phyloP scores from a whole-genome alignment of 2,888 invertebrate genomes.

The Autographa pulchrina region DNA sequence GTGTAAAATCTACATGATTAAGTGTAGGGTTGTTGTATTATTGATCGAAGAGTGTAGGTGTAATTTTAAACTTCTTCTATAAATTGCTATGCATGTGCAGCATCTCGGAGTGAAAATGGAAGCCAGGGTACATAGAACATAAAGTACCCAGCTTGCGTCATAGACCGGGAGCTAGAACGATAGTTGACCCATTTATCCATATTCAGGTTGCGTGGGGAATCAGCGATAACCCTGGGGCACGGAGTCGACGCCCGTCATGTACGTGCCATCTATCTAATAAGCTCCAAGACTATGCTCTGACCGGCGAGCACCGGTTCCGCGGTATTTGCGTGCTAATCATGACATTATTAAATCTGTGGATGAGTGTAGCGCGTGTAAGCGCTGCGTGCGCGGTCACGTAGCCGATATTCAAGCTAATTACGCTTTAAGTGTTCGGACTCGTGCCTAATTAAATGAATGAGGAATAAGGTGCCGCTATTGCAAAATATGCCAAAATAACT shows the following conservation, averaged over 20 bases:
- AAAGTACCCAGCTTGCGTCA: constrained; percentile 38
- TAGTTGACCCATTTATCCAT: constrained; percentile 37
- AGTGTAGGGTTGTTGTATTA: no score
- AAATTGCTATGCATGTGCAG: no score
- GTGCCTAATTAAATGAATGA: neutral
- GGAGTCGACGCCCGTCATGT: constrained; percentile 9
- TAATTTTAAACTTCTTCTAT: no score
- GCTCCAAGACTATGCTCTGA: neutral
- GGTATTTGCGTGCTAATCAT: neutral
- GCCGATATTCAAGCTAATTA: neutral
- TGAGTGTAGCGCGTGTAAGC: neutral
- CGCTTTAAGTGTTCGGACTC: neutral
- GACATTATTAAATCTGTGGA: neutral
- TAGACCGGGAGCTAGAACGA: constrained; percentile 20
- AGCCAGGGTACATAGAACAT: constrained; percentile 5
- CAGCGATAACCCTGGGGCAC: constrained; percentile 41
- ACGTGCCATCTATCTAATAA: constrained; percentile 3
- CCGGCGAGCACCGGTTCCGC: neutral
- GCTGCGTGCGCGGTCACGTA: neutral
- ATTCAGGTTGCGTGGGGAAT: constrained; percentile 37
- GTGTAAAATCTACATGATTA: no score
- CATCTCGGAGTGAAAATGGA: neutral
- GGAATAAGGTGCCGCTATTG: no score
- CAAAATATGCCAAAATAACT: no score
- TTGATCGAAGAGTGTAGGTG: no score